A percentile compares a stretch with the other conserved stretches of the same genome.
These are phyloP conservation scores for Melipona quadrifasciata DNA, from an alignment of 1,140 invertebrate species.

Conservation along the genomic window DNA sequence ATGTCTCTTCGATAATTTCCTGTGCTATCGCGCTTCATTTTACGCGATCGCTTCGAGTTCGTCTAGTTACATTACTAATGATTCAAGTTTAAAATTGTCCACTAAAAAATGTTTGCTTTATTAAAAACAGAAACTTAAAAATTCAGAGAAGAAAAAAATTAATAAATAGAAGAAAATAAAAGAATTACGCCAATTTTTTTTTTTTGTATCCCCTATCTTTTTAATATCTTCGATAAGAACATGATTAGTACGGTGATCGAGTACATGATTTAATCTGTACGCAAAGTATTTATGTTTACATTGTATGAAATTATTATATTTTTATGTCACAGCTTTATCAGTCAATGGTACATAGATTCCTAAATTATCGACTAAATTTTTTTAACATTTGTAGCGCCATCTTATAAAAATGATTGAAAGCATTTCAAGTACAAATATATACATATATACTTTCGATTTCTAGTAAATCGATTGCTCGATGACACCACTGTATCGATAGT, in stretches of 20 bases:
- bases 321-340: not conserved
- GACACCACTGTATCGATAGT: no score
- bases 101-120: no score
- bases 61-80: no score
- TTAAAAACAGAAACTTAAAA: not conserved
- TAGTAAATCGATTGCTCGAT: not conserved
- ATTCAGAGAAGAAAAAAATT: no score
- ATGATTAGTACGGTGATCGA: not conserved
- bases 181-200: not conserved
- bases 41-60: not conserved
- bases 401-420: not conserved
- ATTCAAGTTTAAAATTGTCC: not conserved
- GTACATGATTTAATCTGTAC: not conserved
- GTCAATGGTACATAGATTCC: not conserved
- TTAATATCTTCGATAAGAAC: not conserved
- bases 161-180: no score
- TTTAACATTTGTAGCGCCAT: not conserved
- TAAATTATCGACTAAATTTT: not conserved
- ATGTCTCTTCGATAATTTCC: conserved; percentile 40
- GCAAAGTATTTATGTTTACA: not conserved
- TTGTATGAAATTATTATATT: no score
- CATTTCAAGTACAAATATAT: not conserved
- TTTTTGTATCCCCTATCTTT: not conserved
- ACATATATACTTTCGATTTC: not conserved
- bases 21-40: conserved; percentile 46